Percentiles rank a stretch among this genome's conserved stretches.
These are phyloP conservation scores for Hepsetus odoe DNA, from an alignment of 2,113 vertebrate genomes.

Conservation along the genomic window DNA sequence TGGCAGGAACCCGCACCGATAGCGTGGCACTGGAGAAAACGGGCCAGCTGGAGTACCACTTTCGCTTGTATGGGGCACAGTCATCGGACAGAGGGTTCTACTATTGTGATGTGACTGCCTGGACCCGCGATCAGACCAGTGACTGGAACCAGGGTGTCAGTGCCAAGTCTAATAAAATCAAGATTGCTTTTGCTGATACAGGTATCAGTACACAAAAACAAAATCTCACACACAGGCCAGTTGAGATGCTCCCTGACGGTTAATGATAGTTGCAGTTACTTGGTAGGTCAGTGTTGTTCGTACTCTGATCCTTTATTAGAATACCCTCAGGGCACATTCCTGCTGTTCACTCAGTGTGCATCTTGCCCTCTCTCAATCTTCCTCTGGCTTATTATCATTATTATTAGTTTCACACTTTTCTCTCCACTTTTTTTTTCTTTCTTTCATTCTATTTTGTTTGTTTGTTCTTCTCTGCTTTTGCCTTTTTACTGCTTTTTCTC, in stretches of 20 bases:
- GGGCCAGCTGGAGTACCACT: slow-evolving; percentile 85
- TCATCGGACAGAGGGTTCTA: slow-evolving; percentile 86
- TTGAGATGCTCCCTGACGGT: background rate
- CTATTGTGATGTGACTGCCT: slow-evolving; percentile 88
- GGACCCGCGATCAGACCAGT: slow-evolving; percentile 80
- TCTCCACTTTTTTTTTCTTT: background rate
- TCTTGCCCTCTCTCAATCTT: background rate
- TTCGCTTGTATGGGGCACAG: slow-evolving; percentile 88
- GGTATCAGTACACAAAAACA: slow-evolving; percentile 71
- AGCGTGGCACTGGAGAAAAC: slow-evolving; percentile 88
- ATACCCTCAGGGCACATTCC: slow-evolving; percentile 19
- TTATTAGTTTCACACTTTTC: background rate
- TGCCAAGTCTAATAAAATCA: slow-evolving; percentile 85
- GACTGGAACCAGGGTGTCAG: slow-evolving; percentile 82
- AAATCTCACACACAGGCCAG: background rate
- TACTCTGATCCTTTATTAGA: slow-evolving; percentile 15
- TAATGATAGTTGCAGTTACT: background rate
- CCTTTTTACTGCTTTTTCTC: background rate
- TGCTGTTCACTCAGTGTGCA: background rate
- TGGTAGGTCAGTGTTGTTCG: background rate
- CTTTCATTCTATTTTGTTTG: background rate
- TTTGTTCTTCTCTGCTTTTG: no score
- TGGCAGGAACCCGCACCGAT: slow-evolving; percentile 80
- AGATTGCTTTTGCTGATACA: slow-evolving; percentile 86
- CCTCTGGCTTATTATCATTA: background rate